Base-by-base conservation (phyloP, 2,113 vertebrate species). In the Aspiorhynchus laticeps region DNA sequence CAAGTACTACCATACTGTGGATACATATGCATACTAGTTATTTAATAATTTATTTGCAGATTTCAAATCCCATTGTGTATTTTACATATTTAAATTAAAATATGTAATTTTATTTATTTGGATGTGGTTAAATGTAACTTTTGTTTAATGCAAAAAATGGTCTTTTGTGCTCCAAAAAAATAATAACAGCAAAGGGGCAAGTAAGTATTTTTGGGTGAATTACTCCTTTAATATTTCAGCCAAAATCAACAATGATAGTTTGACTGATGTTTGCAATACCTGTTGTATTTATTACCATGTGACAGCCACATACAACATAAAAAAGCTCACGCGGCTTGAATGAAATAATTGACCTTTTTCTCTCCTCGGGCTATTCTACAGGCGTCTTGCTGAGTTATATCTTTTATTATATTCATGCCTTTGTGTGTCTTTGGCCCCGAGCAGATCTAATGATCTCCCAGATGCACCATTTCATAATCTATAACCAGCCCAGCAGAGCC, bases 401-500 rank as follows among this genome's bases (percentile, higher is more conserved):
- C 90, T 91, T 90, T 92, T 88, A 61, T 90, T 92, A 92, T 92
- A 90, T 94, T 90, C 87, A 91, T 89, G 88, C 88, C 90, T 93
- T 91, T 93, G 91, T 91, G 86, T 88, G 90, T 90, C 85, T 90
- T 76, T 63, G 89, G 92, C 89, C 84, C 87, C 14, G 43, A 81
- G 78, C 77, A 67, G 87, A 90, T 92, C 91, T 93, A 91, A 92
- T 93, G 92, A 92, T 92, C 91, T 90, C 89, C 88, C 85, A 28
- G 87, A 89, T 85, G 90, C 88, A 90, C 79, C 69, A 85, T 91
- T 90, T 88, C 73, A 85, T 89, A 88, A 85, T 87, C 78, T 79
- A 51, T 77, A 84, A 81, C 83, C 79, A 59, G 75, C 81, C 19
- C 33, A 85, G 88, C 81, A 83, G 86, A 85, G 81, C 91, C 77